Conservation (phyloP, 2,797 vertebrate genomes). For the Sebastes taczanowskii region DNA sequence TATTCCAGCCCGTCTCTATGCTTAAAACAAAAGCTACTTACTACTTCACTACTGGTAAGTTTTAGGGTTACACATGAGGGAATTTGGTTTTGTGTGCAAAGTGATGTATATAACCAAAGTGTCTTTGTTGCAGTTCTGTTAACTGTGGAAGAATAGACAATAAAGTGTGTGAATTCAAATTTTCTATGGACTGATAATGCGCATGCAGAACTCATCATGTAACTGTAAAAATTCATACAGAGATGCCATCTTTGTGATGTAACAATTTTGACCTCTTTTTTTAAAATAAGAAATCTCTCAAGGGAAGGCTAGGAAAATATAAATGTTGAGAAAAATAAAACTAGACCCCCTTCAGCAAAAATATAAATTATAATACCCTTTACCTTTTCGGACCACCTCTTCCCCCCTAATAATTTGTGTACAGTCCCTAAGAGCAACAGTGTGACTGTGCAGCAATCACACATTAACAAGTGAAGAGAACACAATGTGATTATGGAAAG, state of each 20-base stretch:
- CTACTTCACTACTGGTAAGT: background rate
- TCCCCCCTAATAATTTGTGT: background rate
- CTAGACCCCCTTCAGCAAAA: background rate
- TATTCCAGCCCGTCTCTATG: background rate
- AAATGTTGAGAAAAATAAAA: background rate
- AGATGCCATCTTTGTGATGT: background rate
- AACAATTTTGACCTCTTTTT: background rate
- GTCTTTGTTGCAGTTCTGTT: background rate
- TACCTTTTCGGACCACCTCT: background rate
- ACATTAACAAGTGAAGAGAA: background rate
- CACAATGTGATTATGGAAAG: background rate
- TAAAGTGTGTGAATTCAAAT: background rate
- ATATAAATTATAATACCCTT: background rate
- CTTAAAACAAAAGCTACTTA: background rate
- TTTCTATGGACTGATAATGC: background rate
- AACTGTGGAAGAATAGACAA: background rate
- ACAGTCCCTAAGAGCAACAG: background rate
- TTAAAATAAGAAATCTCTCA: background rate
- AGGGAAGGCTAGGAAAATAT: background rate
- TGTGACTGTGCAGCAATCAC: background rate
- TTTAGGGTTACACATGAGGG: background rate
- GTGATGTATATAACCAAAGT: background rate
- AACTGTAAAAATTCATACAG: background rate
- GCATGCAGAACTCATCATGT: background rate
- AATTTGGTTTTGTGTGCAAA: background rate